phyloP scores from a whole-genome alignment of 2,113 vertebrate genomes.

The Balaeniceps rex region DNA sequence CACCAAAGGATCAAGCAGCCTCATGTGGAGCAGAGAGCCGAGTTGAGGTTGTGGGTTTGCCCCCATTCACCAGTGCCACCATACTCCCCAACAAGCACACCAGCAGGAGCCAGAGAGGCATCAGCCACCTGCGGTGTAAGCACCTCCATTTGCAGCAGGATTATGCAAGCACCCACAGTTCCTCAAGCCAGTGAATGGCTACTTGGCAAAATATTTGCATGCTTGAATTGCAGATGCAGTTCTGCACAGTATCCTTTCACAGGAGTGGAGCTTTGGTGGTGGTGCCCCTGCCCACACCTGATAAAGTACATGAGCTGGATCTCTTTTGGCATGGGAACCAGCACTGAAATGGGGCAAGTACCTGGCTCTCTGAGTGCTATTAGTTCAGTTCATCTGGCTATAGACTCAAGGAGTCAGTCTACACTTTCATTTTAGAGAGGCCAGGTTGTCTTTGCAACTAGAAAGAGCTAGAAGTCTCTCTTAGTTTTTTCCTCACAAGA shows the following conservation, averaged over 20 bases:
- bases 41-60: neutral
- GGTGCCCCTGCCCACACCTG: rapidly evolving
- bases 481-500: neutral
- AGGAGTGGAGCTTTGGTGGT: neutral
- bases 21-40: neutral
- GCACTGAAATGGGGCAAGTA: neutral
- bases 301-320: neutral
- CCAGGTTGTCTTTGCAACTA: neutral
- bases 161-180: neutral
- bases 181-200: neutral
- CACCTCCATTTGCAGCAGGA: neutral
- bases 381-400: neutral
- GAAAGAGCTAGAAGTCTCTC: neutral
- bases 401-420: neutral
- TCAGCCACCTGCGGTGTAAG: neutral
- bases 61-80: too few relatives aligned
- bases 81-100: rapidly evolving
- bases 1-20: neutral
- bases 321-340: neutral
- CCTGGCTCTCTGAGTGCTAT: neutral
- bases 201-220: neutral
- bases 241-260: neutral
- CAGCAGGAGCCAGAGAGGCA: neutral
- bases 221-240: neutral
- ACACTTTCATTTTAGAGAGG: neutral